Conservation (phyloP, 2,797 vertebrate genomes). For the Tiaroga cobitis region DNA sequence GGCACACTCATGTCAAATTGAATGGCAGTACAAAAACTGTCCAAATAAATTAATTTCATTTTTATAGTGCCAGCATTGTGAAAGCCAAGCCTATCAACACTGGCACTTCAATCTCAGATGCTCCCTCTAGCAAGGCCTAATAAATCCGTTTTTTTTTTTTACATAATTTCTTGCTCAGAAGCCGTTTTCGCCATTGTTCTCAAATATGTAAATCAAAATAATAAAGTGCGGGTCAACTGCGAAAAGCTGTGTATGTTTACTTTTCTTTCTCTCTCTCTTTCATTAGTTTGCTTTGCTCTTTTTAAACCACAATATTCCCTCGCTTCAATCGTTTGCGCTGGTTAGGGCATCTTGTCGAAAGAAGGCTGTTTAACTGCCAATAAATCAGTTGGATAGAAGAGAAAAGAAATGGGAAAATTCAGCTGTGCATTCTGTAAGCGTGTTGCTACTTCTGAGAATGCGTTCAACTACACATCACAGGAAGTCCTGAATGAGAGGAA, state of each 20-base stretch:
- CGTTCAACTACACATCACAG: slow-evolving; percentile 74
- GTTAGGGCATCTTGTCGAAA: slow-evolving; percentile 57
- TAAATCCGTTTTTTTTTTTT: slow-evolving; percentile 75
- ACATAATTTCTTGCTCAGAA: slow-evolving; percentile 90
- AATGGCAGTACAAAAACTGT: slow-evolving; percentile 95
- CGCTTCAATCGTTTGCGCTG: slow-evolving; percentile 58
- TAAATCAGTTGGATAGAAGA: slow-evolving; percentile 43
- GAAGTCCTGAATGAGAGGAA: slow-evolving; percentile 72
- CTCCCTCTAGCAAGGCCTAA: slow-evolving; percentile 85
- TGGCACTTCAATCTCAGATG: slow-evolving; percentile 90
- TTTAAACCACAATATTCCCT: slow-evolving; percentile 54
- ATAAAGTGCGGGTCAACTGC: slow-evolving; percentile 91
- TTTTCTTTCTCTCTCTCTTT: slow-evolving; percentile 59
- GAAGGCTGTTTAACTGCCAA: slow-evolving; percentile 56
- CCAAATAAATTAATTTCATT: slow-evolving; percentile 88
- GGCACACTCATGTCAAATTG: slow-evolving; percentile 98
- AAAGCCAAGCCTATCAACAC: slow-evolving; percentile 91
- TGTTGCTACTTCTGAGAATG: slow-evolving; percentile 72
- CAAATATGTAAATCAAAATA: slow-evolving; percentile 80
- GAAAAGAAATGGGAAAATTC: slow-evolving; percentile 56
- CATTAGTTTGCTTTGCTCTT: slow-evolving; percentile 38
- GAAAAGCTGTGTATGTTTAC: slow-evolving; percentile 72
- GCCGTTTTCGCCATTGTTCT: slow-evolving; percentile 69
- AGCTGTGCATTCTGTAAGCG: slow-evolving; percentile 67
- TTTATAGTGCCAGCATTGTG: slow-evolving; percentile 96